Evolutionary conservation across 1,140 invertebrate species (phyloP), one percentile per base, ranked within the genome.

Genomic region (Drosophila ironensis): DNA sequence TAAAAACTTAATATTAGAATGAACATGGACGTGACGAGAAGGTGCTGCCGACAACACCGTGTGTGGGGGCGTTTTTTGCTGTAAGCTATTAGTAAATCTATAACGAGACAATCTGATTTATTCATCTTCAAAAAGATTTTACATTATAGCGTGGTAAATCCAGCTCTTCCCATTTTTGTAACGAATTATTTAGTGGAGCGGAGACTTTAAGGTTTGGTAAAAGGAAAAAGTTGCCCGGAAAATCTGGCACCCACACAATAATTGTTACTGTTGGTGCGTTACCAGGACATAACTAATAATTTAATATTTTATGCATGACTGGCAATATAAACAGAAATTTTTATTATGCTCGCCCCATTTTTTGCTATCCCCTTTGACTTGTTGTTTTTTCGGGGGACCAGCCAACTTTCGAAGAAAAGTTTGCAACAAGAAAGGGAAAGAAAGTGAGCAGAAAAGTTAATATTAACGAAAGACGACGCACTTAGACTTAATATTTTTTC

Each of bases 221-320:
- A 24, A 30, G 6, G 28, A 12, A 22, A 44, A 30, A 44, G 19
- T n/a, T 6, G 42, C 4, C 24, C 22, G 30, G 2, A 25, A 20
- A 46, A 4, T 37, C 12, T 2, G 9, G 1, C 30, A 33, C 38
- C 28, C 16, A 5, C 38, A 17, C 40, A 38, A 59, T 60, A 61
- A 57, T 60, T 42, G 16, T 8, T 17, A 20, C 19, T 44, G 51
- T 19, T 12, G 37, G 12, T 37, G 14, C 42, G 46, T 54, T 59
- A 67, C 75, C n/a, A 64, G 63, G 80, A 80, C 69, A 37, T 76
- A 84, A 78, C 73, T 84, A 86, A 84, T 84, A 84, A 86, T 84
- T 86, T 84, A 80, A 80, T 84, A 84, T 84, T 84, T 86, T 80
- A 84, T 84, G 78, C 78, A 80, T 84, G 78, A 84, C 74, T 67